Percentiles rank a stretch among this genome's conserved stretches.
These are phyloP conservation scores for Neoaliturus tenellus DNA, from an alignment of 2,888 invertebrate species.

Conservation along the genomic window DNA sequence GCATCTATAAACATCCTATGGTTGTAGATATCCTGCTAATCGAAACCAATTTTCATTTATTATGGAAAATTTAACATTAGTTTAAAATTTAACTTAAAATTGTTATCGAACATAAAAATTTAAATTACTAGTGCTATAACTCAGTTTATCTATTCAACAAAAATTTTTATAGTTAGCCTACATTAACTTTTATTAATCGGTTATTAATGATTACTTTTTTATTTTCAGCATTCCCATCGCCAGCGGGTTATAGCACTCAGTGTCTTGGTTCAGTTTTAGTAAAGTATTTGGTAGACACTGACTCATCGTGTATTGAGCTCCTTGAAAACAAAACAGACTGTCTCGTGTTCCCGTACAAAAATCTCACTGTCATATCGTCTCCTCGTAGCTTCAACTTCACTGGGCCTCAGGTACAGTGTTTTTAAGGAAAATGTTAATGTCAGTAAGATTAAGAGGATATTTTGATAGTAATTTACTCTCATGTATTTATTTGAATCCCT, in stretches of 20 bases:
- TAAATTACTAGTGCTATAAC: no score
- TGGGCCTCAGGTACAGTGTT: conserved; percentile 1
- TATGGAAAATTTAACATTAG: no score
- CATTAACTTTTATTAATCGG: no score
- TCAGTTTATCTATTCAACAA: not conserved
- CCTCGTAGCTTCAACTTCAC: conserved; percentile 39
- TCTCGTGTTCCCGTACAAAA: not conserved
- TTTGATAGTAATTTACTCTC: no score
- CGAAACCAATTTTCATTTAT: no score
- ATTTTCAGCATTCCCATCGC: conserved; percentile 52
- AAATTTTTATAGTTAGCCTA: not conserved
- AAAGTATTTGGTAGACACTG: conserved; percentile 40
- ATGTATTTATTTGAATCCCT: no score
- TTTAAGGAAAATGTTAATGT: not conserved
- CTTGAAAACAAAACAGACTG: conserved; percentile 12
- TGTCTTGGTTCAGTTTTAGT: conserved; percentile 28
- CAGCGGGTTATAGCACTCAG: conserved; percentile 21
- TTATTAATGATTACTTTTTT: no score
- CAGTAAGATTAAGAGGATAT: not conserved
- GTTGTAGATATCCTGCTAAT: no score
- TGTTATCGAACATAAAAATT: no score
- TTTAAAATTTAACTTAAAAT: no score
- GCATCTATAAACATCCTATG: no score
- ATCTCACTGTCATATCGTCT: conserved; percentile 8
- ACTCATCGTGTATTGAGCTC: conserved; percentile 38